phyloP scores from a whole-genome alignment of 2,888 invertebrate species.

The Agrotis puta region DNA sequence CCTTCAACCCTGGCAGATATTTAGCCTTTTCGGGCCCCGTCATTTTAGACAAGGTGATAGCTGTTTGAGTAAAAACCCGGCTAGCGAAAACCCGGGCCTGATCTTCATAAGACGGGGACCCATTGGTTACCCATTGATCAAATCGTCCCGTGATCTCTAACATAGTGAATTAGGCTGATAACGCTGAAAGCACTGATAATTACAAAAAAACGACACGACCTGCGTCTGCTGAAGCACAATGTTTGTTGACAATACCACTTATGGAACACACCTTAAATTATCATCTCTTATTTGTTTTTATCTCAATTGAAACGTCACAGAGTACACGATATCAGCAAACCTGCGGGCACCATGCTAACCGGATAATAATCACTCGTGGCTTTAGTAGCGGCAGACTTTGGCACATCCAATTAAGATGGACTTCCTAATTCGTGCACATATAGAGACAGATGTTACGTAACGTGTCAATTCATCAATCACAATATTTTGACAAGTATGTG shows the following conservation, averaged over 20 bases:
- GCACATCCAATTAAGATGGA: constrained; percentile 43
- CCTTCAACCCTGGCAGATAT: too few species aligned
- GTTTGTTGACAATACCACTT: constrained; percentile 20
- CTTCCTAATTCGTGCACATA: constrained; percentile 30
- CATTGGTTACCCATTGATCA: too few species aligned
- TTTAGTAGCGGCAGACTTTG: constrained; percentile 39
- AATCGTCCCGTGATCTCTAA: too few species aligned
- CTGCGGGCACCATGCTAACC: constrained; percentile 21
- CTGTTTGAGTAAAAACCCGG: too few species aligned
- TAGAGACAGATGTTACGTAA: constrained; percentile 12
- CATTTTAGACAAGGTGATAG: too few species aligned
- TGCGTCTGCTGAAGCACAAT: background rate
- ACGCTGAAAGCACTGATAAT: background rate
- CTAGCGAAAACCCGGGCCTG: too few species aligned
- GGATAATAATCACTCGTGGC: constrained; percentile 36
- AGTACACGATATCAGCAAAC: constrained; percentile 12
- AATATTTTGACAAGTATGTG: constrained; percentile 15
- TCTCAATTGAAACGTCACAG: constrained; percentile 11
- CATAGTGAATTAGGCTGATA: background rate
- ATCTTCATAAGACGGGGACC: too few species aligned
- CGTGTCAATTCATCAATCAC: constrained; percentile 32
- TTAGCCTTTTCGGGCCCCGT: too few species aligned
- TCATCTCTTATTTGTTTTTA: constrained; percentile 7
- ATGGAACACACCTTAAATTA: constrained; percentile 37
- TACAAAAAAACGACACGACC: background rate